phyloP scores from a whole-genome alignment of 2,888 invertebrate species.

The Eulithis testata region DNA sequence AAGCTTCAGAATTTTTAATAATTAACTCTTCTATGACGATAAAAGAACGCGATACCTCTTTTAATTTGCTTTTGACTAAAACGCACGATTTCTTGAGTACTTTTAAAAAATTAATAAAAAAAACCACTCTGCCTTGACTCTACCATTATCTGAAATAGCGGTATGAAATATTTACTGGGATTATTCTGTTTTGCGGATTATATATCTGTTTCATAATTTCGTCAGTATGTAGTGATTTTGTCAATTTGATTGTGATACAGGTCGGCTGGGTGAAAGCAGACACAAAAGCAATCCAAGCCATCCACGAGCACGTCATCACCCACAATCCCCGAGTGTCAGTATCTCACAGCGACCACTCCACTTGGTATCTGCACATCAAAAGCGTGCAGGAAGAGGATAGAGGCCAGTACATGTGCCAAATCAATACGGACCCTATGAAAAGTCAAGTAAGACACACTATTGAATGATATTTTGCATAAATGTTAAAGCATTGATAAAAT shows the following conservation, averaged over 20 bases:
- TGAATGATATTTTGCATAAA: neutral
- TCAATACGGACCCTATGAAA: conserved; percentile 95
- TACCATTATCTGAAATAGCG: neutral
- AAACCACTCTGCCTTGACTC: neutral
- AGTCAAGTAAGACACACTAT: conserved; percentile 86
- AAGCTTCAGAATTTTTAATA: conserved; percentile 25
- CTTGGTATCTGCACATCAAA: conserved; percentile 93
- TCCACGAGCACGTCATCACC: conserved; percentile 94
- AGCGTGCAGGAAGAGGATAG: conserved; percentile 91
- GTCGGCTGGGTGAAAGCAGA: conserved; percentile 94
- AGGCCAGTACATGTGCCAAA: conserved; percentile 94
- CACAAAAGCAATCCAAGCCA: conserved; percentile 93
- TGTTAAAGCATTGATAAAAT: too few relatives aligned
- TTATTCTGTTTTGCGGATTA: too few relatives aligned
- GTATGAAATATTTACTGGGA: neutral
- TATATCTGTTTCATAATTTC: too few relatives aligned
- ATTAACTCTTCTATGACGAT: conserved; percentile 11
- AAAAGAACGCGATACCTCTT: conserved; percentile 16
- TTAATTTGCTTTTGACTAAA: conserved; percentile 19
- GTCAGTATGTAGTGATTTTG: neutral
- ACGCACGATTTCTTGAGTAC: conserved; percentile 11
- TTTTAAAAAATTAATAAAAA: conserved; percentile 15
- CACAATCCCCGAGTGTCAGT: conserved; percentile 92
- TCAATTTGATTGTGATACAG: conserved; percentile 66
- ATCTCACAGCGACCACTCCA: conserved; percentile 90